Evolutionary conservation across 1,140 invertebrate species (phyloP), one percentile per base, ranked within the genome.

Genomic region (Nephotettix cincticeps): DNA sequence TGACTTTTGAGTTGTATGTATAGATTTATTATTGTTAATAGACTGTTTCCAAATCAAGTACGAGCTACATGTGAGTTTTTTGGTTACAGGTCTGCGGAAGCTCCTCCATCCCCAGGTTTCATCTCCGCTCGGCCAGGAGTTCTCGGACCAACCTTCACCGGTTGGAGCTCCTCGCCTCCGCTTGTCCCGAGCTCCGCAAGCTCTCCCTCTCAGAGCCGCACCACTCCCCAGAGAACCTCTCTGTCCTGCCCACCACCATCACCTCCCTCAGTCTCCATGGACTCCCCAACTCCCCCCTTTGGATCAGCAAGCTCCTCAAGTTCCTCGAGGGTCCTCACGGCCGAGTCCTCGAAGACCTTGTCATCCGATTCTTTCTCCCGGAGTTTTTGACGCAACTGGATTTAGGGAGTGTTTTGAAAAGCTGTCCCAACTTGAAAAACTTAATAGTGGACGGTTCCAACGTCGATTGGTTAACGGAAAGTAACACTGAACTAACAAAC

Each of bases 151-250:
- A 29, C 66, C 61, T 45, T 4, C 69, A 76, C 0, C 74, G 81
- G 30, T 67, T 84, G 0, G 77, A 84, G 73, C 72, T 84, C 1
- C 68, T 84, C 1, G 79, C 82, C 0, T 79, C 81, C 17, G 75
- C 80, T 0, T 85, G 82, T 69, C 83, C 83, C 0, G 72, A 71
- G 45, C 73, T 85, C 0, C 78, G 82, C 27, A 81, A 79, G 65
- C 75, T 85, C 17, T 78, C 80, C 23, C 83, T 84, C 6, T 78
- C 77, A 0, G 81, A 84, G 65, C 83, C 83, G 0, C 77, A 81
- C 67, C 83, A 84, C 77, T 77, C 81, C 1, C 81, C 83, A 0
- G 77, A 81, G 45, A 79, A 79, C 6, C 71, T 84, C 0, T 69
- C 76, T 43, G 66, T 82, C 1, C 82, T 84, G 32, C 79, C 82